A percentile compares a stretch with the other conserved stretches of the same genome.
Evolutionary conservation across 2,797 vertebrate species (phyloP).

Genomic region (Meda fulgida): DNA sequence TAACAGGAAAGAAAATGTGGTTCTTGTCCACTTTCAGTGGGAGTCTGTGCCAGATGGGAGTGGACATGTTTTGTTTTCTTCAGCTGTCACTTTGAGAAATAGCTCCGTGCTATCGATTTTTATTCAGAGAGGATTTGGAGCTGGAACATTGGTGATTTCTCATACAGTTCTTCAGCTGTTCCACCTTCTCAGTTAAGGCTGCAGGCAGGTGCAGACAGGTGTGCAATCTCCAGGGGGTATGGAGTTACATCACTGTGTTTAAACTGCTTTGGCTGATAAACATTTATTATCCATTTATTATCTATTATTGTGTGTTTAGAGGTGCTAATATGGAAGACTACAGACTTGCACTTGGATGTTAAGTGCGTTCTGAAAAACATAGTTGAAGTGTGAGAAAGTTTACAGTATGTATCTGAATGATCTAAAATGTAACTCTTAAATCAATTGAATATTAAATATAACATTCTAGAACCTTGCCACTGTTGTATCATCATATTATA

Average conservation of each 20-base stretch:
- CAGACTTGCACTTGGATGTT: neutral
- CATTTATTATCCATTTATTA: neutral
- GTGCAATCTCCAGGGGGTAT: conserved; percentile 1
- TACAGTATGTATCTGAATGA: neutral
- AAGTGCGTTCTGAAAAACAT: neutral
- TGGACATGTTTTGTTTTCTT: conserved; percentile 40
- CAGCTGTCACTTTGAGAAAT: conserved; percentile 43
- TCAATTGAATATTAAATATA: neutral
- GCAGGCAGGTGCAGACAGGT: conserved; percentile 31
- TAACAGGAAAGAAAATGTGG: conserved; percentile 4
- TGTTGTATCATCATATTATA: neutral
- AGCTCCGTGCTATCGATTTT: conserved; percentile 19
- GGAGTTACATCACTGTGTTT: neutral
- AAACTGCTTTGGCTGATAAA: conserved; percentile 11
- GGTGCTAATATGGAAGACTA: neutral
- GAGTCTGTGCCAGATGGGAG: conserved; percentile 33
- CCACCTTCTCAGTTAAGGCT: conserved; percentile 26
- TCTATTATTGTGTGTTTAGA: neutral
- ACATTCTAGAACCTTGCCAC: neutral
- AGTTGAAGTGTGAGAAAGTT: neutral
- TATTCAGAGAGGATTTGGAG: conserved; percentile 35
- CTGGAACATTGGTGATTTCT: neutral
- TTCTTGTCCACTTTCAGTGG: conserved; percentile 36
- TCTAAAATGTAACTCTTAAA: neutral
- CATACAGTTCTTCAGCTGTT: conserved; percentile 22